Conservation (phyloP, 2,888 invertebrate species). For the Cerceris rybyensis region DNA sequence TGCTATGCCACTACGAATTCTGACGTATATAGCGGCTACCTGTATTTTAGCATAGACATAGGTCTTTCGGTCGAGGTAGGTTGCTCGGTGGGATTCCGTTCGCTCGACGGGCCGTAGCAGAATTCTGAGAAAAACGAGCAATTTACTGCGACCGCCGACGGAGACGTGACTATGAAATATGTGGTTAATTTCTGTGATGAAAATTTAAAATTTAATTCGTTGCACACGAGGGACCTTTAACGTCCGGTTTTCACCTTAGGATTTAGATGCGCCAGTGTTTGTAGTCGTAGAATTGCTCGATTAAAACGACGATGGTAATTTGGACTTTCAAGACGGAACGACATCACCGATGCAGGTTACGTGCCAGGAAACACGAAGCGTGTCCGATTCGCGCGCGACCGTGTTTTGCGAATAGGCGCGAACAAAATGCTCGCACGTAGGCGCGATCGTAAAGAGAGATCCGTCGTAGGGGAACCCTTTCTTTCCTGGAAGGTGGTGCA, state of each 20-base stretch:
- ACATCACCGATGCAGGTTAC: no score
- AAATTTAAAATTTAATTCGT: conserved; percentile 53
- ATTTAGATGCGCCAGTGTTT: background rate
- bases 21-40: background rate
- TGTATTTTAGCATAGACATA: background rate
- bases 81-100: background rate
- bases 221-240: conserved; percentile 9
- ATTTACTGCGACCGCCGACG: conserved; percentile 22
- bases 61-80: background rate
- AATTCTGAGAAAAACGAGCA: conserved; percentile 29
- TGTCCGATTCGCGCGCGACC: no score
- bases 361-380: no score
- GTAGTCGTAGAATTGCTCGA: no score
- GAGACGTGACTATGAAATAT: conserved; percentile 26
- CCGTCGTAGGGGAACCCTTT: conserved; percentile 38
- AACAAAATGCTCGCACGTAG: background rate
- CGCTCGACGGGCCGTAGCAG: conserved; percentile 14
- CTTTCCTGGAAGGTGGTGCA: conserved; percentile 53
- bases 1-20: background rate
- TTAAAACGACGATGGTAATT: no score
- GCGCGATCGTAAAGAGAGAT: background rate
- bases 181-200: conserved; percentile 46
- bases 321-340: no score
- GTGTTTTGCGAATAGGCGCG: no score
- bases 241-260: background rate